Base-by-base conservation (phyloP, 2,113 vertebrate genomes). In the Cololabis saira region DNA sequence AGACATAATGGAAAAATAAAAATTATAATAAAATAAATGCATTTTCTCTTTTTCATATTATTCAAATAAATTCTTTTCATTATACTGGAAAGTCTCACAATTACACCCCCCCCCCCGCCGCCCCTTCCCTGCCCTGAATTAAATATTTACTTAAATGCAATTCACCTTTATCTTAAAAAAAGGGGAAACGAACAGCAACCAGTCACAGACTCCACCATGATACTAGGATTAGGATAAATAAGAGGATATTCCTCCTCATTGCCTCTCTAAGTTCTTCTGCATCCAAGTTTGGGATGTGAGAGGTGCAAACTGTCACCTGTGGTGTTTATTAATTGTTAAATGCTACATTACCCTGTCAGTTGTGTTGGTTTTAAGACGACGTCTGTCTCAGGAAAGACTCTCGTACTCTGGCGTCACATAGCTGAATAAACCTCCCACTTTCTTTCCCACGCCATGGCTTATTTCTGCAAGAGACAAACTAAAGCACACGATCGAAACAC, bases 21-120 rank as follows among this genome's bases (percentile, higher is more conserved):
- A 83, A 67, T 37, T 70, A 85, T 85, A 86, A 66, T 83, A 84
- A 90, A 91, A 90, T 90, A 90, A 90, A 90, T 78, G 82, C 66
- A 68, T 71, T 76, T 81, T 85, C 43, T 70, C 66, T 83, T 64
- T 53, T 59, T 71, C 70, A 74, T 85, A 72, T 42, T 82, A 37
- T 84, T 80, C 42, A 81, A 85, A 87, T 85, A 85, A 82, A 82
- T 82, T 70, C 67, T 81, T 27, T 72, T 84, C 80, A 14, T 89
- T 76, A 55, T 71, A 72, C 42, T 85, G n/a, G 82, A 54, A 45
- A 44, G 72, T 80, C 21, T 84, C 84, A 74, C 72, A 60, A 41
- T 53, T 64, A 78, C 80, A 84, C 67, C 63, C 48, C 47, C 56
- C 75, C 14, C 9, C 67, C 63, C 48, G 37, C 56, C 75, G 6